A percentile compares a stretch with the other conserved stretches of the same genome.
Conservation (phyloP, 2,113 vertebrate genomes). For the Agapornis roseicollis region DNA sequence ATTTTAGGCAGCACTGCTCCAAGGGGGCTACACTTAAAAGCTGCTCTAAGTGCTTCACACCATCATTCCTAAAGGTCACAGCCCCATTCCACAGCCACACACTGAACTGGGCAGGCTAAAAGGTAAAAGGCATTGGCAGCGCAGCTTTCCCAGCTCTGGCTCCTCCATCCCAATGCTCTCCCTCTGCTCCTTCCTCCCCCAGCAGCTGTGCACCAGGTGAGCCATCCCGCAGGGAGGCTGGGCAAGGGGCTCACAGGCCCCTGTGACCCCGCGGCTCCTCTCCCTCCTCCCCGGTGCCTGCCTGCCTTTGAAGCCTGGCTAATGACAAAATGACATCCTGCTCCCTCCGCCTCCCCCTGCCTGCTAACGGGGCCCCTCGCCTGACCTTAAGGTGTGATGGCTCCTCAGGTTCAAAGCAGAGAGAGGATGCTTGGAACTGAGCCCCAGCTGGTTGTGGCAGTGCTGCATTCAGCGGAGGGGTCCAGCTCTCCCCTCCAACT, state of each 20-base stretch:
- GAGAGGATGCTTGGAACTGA: conserved; percentile 20
- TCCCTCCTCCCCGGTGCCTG: not conserved
- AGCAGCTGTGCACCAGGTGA: conserved; percentile 58
- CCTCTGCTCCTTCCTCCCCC: not conserved
- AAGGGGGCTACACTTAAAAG: not conserved
- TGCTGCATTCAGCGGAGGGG: not conserved
- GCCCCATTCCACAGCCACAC: not conserved
- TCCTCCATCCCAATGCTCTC: not conserved
- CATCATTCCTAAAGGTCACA: not conserved
- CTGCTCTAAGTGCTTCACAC: not conserved
- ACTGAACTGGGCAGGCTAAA: fast-evolving
- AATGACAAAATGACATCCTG: conserved; percentile 65
- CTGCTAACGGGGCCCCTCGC: not conserved
- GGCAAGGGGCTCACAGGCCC: not conserved
- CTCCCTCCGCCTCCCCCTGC: conserved; percentile 1
- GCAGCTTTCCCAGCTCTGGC: not conserved
- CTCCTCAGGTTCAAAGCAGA: conserved; percentile 46
- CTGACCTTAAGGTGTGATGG: conserved; percentile 58
- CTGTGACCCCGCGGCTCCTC: not conserved
- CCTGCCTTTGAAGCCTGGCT: conserved; percentile 51
- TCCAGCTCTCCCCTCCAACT: fast-evolving
- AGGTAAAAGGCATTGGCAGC: not conserved
- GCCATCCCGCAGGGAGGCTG: not conserved
- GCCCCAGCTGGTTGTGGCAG: not conserved
- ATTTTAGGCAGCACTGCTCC: not conserved